phyloP scores from a whole-genome alignment of 2,797 vertebrate genomes.

The Hirundo rustica region DNA sequence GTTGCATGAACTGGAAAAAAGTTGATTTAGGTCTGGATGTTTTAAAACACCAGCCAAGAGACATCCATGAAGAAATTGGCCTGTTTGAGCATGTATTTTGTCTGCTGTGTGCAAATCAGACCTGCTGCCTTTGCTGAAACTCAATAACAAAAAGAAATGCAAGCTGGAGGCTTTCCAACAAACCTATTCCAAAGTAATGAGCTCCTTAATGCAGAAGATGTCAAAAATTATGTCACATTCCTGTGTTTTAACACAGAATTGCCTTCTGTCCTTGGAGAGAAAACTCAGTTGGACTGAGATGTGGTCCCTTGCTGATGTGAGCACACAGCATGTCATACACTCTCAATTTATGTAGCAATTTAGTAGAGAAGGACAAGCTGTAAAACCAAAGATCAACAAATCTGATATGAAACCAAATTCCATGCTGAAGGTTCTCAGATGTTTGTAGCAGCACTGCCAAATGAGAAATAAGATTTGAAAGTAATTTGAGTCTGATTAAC shows the following conservation, averaged over 20 bases:
- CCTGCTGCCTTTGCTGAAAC: not conserved
- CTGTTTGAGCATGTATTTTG: not conserved
- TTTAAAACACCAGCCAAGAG: not conserved
- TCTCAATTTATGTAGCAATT: constrained; percentile 26
- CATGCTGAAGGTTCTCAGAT: constrained; percentile 16
- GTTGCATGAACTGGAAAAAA: not conserved
- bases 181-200: not conserved
- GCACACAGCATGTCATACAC: not conserved
- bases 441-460: not conserved
- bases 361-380: not conserved
- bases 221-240: not conserved
- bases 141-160: not conserved
- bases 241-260: not conserved
- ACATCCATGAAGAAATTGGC: not conserved
- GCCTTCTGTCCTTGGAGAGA: not conserved
- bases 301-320: not conserved
- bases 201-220: not conserved
- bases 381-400: not conserved
- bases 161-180: not conserved
- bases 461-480: not conserved
- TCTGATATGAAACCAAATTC: not conserved
- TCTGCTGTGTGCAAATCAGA: not conserved
- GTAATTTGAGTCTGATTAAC: not conserved
- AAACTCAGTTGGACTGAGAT: not conserved
- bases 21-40: not conserved